phyloP scores from a whole-genome alignment of 1,140 invertebrate species.

The Zaprionus nigranus region DNA sequence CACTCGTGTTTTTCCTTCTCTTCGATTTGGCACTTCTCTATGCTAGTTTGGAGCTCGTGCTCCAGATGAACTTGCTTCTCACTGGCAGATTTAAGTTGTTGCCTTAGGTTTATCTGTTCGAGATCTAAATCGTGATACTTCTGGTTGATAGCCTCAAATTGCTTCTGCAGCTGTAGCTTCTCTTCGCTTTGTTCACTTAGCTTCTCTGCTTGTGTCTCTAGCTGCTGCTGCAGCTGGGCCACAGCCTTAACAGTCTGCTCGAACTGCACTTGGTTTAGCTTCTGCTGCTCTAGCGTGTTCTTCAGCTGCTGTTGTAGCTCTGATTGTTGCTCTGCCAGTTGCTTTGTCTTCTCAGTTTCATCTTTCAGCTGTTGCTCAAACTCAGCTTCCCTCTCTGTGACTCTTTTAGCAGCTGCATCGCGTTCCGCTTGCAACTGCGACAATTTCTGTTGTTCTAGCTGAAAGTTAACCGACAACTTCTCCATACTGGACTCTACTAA shows the following conservation, averaged over 20 bases:
- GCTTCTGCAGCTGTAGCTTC: neutral
- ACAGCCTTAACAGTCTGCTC: neutral
- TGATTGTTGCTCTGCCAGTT: neutral
- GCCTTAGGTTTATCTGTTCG: neutral
- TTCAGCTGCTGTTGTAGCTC: neutral
- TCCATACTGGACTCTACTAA: neutral
- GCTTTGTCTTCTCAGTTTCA: neutral
- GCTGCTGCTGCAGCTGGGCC: neutral
- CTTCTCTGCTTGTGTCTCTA: neutral
- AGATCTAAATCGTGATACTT: neutral
- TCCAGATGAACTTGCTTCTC: neutral
- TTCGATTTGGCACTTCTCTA: neutral
- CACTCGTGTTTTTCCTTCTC: neutral
- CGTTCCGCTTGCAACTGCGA: constrained; percentile 20
- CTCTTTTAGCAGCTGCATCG: neutral
- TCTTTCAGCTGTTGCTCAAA: neutral
- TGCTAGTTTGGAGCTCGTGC: neutral
- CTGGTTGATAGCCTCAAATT: neutral
- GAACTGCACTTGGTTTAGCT: neutral
- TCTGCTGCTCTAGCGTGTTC: neutral
- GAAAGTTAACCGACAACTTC: neutral
- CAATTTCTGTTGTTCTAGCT: constrained; percentile 4
- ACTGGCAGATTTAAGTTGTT: neutral
- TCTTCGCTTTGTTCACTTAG: neutral
- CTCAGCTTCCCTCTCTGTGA: neutral